Percentiles rank a stretch among this genome's conserved stretches.
These are phyloP conservation scores for Galerucella calmariensis DNA, from an alignment of 2,888 invertebrate genomes.

Conservation along the genomic window DNA sequence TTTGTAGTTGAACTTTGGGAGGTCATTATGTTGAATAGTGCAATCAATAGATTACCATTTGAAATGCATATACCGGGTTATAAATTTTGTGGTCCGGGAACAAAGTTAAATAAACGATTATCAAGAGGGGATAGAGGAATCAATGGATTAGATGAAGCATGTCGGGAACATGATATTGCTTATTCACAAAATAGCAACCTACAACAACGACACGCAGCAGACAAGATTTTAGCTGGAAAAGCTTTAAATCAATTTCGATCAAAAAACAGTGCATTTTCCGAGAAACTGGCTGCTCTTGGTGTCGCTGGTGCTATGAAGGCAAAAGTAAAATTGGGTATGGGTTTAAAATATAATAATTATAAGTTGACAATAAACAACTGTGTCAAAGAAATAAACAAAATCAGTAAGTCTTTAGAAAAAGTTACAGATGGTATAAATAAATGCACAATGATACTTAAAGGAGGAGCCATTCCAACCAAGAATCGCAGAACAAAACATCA, in stretches of 20 bases:
- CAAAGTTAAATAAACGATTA: slow-evolving; percentile 45
- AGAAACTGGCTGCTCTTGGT: slow-evolving; percentile 53
- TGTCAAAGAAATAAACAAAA: too few species aligned
- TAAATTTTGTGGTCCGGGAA: slow-evolving; percentile 26
- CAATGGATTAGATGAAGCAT: slow-evolving; percentile 55
- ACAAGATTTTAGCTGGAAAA: slow-evolving; percentile 54
- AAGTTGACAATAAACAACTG: too few species aligned
- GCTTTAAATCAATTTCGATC: slow-evolving; percentile 52
- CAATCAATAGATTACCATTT: background rate
- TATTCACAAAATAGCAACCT: slow-evolving; percentile 47
- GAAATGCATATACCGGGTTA: slow-evolving; percentile 18
- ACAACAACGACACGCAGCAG: slow-evolving; percentile 54
- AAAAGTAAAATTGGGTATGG: slow-evolving; percentile 52
- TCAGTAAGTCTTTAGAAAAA: too few species aligned
- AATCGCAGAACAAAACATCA: too few species aligned
- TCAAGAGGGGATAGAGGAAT: slow-evolving; percentile 56
- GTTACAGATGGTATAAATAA: too few species aligned
- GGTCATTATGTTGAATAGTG: too few species aligned
- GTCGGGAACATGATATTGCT: slow-evolving; percentile 57
- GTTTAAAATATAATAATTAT: slow-evolving; percentile 12
- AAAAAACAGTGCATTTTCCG: slow-evolving; percentile 48
- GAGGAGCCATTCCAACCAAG: too few species aligned
- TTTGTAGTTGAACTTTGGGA: too few species aligned
- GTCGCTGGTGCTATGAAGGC: slow-evolving; percentile 55
- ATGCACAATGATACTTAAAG: too few species aligned